Percentiles rank a stretch among this genome's conserved stretches.
Evolutionary conservation across 2,113 vertebrate genomes (phyloP).

Genomic region (Chloropsis cyanopogon): DNA sequence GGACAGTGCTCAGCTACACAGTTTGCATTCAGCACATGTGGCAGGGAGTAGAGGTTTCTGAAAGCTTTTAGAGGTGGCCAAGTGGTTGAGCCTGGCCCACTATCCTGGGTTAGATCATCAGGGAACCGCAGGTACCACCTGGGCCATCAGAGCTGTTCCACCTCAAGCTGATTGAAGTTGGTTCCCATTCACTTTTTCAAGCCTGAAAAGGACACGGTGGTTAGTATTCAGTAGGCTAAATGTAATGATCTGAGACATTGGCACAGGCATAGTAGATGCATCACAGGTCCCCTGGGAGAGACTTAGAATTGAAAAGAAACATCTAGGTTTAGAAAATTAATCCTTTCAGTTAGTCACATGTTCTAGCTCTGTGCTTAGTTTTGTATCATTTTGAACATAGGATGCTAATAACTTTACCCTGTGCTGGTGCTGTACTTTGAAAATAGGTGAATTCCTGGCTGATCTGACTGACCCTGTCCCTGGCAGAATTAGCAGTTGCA

Average conservation of each 20-base stretch:
- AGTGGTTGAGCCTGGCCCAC: background rate
- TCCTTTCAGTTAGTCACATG: background rate
- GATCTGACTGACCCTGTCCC: background rate
- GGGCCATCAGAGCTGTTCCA: background rate
- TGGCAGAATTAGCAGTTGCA: background rate
- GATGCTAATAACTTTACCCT: background rate
- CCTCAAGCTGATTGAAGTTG: background rate
- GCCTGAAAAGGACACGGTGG: background rate
- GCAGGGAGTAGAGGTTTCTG: background rate
- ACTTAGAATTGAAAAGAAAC: background rate
- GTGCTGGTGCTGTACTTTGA: background rate
- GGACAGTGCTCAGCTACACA: background rate
- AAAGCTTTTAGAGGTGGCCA: background rate
- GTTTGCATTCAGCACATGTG: background rate
- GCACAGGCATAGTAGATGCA: background rate
- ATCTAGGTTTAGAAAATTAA: background rate
- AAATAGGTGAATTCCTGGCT: background rate
- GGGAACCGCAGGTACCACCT: background rate
- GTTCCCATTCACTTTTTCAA: background rate
- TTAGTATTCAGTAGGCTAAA: background rate
- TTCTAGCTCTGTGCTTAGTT: background rate
- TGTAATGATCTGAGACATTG: background rate
- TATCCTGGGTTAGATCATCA: background rate
- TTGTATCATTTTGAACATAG: background rate
- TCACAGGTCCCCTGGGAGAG: background rate